Evolutionary conservation across 2,113 vertebrate species (phyloP).

Genomic region (Megaptera novaeangliae): DNA sequence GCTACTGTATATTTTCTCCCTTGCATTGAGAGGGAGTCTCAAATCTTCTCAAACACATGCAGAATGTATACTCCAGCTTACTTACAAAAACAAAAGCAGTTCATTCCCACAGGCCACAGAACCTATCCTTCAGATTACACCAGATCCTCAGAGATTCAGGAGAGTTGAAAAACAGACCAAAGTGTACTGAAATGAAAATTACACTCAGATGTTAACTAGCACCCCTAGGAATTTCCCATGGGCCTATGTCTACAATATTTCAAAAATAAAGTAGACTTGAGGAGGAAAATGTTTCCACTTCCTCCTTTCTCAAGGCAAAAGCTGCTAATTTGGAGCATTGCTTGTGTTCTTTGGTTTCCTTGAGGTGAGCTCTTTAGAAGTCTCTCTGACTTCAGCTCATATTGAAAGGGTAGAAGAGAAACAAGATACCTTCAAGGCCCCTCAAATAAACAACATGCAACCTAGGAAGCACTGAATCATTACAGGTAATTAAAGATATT

Average conservation of each 20-base stretch:
- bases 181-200: constrained; percentile 54
- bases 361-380: not conserved
- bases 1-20: not conserved
- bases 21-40: not conserved
- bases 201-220: constrained; percentile 37
- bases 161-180: not conserved
- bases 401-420: not conserved
- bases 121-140: not conserved
- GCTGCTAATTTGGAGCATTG: not conserved
- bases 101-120: not conserved
- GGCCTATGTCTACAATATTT: not conserved
- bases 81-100: not conserved
- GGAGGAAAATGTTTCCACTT: not conserved
- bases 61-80: not conserved
- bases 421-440: not conserved
- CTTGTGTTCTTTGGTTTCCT: not conserved
- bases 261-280: constrained; percentile 20
- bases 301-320: not conserved
- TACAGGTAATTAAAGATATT: not conserved
- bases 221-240: constrained; percentile 38
- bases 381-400: not conserved
- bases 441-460: not conserved
- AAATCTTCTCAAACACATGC: not conserved
- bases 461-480: fast-evolving
- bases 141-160: not conserved